A percentile compares a stretch with the other conserved stretches of the same genome.
Evolutionary conservation across 2,113 vertebrate species (phyloP).

Genomic region (Cochlearius cochlearius): DNA sequence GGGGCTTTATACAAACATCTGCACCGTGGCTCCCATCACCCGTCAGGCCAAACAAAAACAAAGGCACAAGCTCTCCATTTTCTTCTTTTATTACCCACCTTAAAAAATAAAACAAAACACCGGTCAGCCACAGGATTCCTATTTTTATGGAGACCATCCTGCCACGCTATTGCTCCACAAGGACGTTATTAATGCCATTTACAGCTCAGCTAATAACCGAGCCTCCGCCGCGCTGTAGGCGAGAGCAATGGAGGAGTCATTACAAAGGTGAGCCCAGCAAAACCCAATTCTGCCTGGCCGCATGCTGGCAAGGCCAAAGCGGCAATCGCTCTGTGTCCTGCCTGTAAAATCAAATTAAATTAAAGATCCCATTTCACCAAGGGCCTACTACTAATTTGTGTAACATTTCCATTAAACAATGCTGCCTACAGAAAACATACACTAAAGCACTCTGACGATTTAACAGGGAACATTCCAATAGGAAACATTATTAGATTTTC

Average conservation of each 20-base stretch:
- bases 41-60: not conserved
- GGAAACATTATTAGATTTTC: constrained; percentile 71
- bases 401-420: constrained; percentile 74
- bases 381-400: constrained; percentile 71
- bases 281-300: constrained; percentile 22
- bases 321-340: constrained; percentile 17
- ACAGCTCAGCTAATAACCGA: constrained; percentile 40
- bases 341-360: constrained; percentile 77
- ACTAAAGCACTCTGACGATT: not conserved
- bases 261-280: constrained; percentile 47
- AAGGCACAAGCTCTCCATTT: constrained; percentile 27
- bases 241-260: constrained; percentile 39
- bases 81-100: constrained; percentile 27
- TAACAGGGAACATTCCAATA: constrained; percentile 55
- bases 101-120: not conserved
- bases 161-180: constrained; percentile 43
- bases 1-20: not conserved
- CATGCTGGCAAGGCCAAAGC: constrained; percentile 36
- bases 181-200: constrained; percentile 66
- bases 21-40: not conserved
- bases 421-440: constrained; percentile 61
- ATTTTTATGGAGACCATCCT: constrained; percentile 57
- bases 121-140: not conserved
- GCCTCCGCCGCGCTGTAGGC: not conserved
- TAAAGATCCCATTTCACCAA: constrained; percentile 70